Evolutionary conservation across 1,140 invertebrate species (phyloP).

Genomic region (Pogonomyrmex barbatus): DNA sequence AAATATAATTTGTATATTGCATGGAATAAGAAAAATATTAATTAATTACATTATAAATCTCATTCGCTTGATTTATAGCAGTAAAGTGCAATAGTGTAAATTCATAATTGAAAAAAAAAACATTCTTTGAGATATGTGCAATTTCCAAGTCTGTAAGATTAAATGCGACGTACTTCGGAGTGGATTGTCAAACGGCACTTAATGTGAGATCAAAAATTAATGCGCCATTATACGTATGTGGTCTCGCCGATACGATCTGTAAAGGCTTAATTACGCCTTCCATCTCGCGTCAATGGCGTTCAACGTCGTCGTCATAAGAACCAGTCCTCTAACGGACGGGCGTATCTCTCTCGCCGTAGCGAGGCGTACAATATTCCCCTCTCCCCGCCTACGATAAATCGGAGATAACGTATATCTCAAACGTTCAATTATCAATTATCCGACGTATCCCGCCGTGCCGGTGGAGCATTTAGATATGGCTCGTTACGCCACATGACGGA

Average conservation of each 20-base stretch:
- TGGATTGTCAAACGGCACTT: background rate
- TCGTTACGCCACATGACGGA: constrained; percentile 54
- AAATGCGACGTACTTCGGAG: background rate
- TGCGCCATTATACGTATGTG: background rate
- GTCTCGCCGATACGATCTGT: constrained; percentile 19
- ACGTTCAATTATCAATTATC: constrained; percentile 72
- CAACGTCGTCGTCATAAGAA: constrained; percentile 26
- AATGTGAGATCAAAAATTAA: constrained; percentile 9
- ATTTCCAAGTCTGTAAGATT: background rate
- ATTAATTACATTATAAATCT: background rate
- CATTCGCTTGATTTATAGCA: too few species aligned
- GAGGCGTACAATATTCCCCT: constrained; percentile 18
- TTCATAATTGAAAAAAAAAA: background rate
- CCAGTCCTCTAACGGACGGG: constrained; percentile 36
- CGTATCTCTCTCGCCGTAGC: constrained; percentile 1
- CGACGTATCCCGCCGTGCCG: constrained; percentile 44
- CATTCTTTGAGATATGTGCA: background rate
- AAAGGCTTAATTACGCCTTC: constrained; percentile 49
- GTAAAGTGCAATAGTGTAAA: too few species aligned
- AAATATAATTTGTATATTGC: background rate
- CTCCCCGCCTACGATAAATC: constrained; percentile 45
- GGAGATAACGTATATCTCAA: constrained; percentile 53
- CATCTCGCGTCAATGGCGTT: constrained; percentile 34
- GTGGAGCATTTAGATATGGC: constrained; percentile 29
- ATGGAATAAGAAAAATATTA: background rate